A percentile compares a stretch with the other conserved stretches of the same genome.
Evolutionary conservation across 2,888 invertebrate species (phyloP).

Genomic region (Apotomis turbidana): DNA sequence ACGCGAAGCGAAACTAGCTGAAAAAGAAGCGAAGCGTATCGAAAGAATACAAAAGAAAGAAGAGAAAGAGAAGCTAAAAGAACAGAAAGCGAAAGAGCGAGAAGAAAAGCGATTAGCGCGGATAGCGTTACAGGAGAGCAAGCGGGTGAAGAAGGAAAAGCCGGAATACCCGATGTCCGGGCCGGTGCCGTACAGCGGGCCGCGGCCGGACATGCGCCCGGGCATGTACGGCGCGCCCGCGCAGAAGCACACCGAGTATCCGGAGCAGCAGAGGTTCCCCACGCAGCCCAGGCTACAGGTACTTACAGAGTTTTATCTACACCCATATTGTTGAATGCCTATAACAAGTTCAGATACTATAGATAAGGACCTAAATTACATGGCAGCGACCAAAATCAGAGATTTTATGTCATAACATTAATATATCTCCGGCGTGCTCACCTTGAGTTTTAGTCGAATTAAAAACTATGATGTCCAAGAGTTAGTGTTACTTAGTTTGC

Average conservation of each 20-base stretch:
- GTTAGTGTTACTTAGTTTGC: too few species aligned
- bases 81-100: constrained; percentile 76
- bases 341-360: too few species aligned
- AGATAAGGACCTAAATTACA: too few species aligned
- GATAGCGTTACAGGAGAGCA: constrained; percentile 73
- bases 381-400: too few species aligned
- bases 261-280: constrained; percentile 60
- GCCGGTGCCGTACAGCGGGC: constrained; percentile 52
- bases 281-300: constrained; percentile 65
- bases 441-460: too few species aligned
- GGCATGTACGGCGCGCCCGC: constrained; percentile 46
- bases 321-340: background rate
- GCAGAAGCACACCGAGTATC: constrained; percentile 49
- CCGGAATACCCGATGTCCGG: constrained; percentile 55
- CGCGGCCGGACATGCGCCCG: constrained; percentile 44
- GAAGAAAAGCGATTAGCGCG: constrained; percentile 76
- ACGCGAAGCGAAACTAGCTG: constrained; percentile 76
- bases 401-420: too few species aligned
- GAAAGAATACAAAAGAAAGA: constrained; percentile 80
- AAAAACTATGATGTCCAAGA: too few species aligned
- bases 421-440: too few species aligned
- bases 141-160: constrained; percentile 71
- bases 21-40: constrained; percentile 76
- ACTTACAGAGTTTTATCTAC: background rate
- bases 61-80: constrained; percentile 76